Evolutionary conservation across 2,797 vertebrate species (phyloP), one percentile per base, ranked within the genome.

Genomic region (Ciconia nigra): DNA sequence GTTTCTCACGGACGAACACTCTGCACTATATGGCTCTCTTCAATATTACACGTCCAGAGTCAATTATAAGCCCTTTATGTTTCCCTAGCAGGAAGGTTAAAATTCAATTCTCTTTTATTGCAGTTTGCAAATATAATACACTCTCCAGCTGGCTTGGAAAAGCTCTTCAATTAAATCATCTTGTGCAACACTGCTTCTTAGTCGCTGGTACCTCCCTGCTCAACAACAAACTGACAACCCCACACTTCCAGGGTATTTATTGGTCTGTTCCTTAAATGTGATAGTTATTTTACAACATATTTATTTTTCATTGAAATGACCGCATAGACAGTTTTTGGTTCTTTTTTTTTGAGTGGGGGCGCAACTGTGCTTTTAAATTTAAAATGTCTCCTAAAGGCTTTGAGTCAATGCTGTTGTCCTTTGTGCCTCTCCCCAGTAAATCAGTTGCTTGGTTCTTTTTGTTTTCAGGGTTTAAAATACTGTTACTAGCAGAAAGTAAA

Each of bases 91-190:
- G 79, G 49, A 91, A 86, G 89, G 92, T 92, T 93, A 86, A 94
- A 95, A 97, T 93, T 81, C 76, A 83, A 79, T 96, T 95, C 65
- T 55, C 31, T 89, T 94, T 92, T 93, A 96, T 81, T 89, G 72
- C 92, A 62, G 84, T 93, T 96, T 93, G 65, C 78, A 85, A 93
- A 86, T 81, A 91, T 70, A 84, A 87, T 87, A 92, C 46, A 86
- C 42, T 89, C 70, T 94, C 71, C 86, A 91, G 41, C 59, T 92
- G 84, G 28, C 79, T 79, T 90, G 82, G 89, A 77, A 94, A 94
- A 93, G 41, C 44, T 87, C 55, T 70, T 95, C 85, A n/a, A 49
- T 58, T 95, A 90, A 95, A 97, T 95, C 81, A 95, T 70, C 55
- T 71, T 41, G 87, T 67, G 67, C 84, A 94, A 77, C 29, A 14